Evolutionary conservation across 2,888 invertebrate species (phyloP).

Genomic region (Pterobdella sp.): DNA sequence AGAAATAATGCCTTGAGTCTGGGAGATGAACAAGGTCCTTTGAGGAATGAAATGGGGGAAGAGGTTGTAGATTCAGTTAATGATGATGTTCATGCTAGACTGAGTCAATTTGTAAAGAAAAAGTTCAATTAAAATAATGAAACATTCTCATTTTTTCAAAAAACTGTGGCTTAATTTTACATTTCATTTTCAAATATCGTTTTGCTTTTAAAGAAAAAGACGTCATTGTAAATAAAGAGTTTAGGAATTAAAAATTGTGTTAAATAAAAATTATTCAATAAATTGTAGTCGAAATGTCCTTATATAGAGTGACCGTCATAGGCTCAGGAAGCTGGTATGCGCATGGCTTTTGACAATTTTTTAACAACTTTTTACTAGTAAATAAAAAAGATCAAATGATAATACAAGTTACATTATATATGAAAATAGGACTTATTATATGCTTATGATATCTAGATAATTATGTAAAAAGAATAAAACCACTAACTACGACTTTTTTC

Average conservation of each 20-base stretch:
- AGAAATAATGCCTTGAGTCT: conserved; percentile 19
- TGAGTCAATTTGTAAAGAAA: not conserved
- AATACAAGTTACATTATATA: too few relatives aligned
- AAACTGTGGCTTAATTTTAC: not conserved
- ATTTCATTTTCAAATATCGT: not conserved
- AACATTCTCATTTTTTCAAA: not conserved
- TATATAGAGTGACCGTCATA: conserved; percentile 22
- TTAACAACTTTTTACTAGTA: not conserved
- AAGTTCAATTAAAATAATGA: not conserved
- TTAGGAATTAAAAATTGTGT: too few relatives aligned
- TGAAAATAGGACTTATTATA: too few relatives aligned
- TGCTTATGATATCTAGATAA: too few relatives aligned
- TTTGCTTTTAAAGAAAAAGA: too few relatives aligned
- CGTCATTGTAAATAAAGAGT: too few relatives aligned
- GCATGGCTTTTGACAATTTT: not conserved
- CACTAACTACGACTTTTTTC: not conserved
- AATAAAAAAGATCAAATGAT: too few relatives aligned
- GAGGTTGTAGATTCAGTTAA: conserved; percentile 10
- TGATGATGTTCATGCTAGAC: not conserved
- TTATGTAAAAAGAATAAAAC: too few relatives aligned
- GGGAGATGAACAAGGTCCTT: conserved; percentile 23
- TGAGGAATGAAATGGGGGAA: not conserved
- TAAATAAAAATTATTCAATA: too few relatives aligned
- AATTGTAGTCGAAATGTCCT: not conserved
- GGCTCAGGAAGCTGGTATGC: conserved; percentile 30